Evolutionary conservation across 2,797 vertebrate genomes (phyloP), one percentile per base, ranked within the genome.

Genomic region (Iguana delicatissima): DNA sequence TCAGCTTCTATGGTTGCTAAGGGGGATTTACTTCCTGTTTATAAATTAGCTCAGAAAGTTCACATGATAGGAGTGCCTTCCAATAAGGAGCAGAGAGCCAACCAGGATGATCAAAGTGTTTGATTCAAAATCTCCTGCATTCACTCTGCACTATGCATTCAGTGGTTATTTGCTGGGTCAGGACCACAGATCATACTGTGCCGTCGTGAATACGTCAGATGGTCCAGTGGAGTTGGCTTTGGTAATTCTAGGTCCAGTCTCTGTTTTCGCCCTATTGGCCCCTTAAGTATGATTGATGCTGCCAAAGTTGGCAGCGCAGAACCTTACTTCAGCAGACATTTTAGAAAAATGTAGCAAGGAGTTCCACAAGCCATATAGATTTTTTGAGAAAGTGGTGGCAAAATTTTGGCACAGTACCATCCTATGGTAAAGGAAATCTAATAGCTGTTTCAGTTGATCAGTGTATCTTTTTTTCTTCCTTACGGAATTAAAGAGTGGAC

Each of bases 1-100:
- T 55, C 81, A 69, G 55, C 86, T 90, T 77, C 42, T 91, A 26
- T 89, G 13, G 84, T 89, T 91, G 91, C 87, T 89, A 26, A 74
- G 84, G 82, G 84, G 84, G 84, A 62, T 64, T 83, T 74, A 50
- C 0, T 72, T 89, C 74, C 79, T 29, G 82, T 8, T 14, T 29
- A 73, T 80, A 89, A 74, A 3, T 94, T 82, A 59, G 84, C 72
- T 46, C 64, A 24, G 35, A n/a, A 69, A 89, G 55, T 74, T 88
- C 85, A 77, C 57, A 80, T 57, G 88, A 88, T 85, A 89, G 77
- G n/a, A 24, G 20, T 80, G 35, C 46, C 26, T 69, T 80, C 83
- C 74, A 85, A 13, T 79, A 83, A 80, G 46, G 52, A 69, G 52
- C 38, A 73, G 24, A 88, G 80, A 85, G 82, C 87, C 26, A 59